These are phyloP conservation scores for Astyanax mexicanus DNA, from an alignment of 2,797 vertebrate species.

Conservation along the genomic window DNA sequence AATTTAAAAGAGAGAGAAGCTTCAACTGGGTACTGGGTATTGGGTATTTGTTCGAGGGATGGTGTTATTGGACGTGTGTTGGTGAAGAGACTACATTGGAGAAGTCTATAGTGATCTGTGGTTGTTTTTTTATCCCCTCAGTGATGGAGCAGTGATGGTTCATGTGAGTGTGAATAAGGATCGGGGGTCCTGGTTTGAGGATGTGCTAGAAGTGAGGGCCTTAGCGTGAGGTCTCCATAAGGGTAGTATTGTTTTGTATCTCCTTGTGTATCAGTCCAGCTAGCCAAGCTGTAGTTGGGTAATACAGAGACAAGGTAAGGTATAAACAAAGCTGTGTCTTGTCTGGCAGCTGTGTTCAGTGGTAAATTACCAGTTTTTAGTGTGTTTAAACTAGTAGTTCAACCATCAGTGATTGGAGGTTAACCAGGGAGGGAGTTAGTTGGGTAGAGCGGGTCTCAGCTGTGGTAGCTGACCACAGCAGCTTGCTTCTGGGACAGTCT, in stretches of 20 bases:
- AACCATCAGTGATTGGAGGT: constrained; percentile 5
- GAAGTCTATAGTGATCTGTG: background rate
- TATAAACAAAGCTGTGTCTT: constrained; percentile 41
- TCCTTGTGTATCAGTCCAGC: constrained; percentile 40
- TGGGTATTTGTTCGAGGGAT: constrained; percentile 56
- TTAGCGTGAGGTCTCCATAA: background rate
- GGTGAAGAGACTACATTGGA: background rate
- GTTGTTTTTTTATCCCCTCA: constrained; percentile 19
- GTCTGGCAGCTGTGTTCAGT: constrained; percentile 22
- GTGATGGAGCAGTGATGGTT: background rate
- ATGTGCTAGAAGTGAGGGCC: constrained; percentile 7
- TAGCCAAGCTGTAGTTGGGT: constrained; percentile 45
- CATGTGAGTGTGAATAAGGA: background rate
- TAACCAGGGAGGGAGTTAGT: constrained; percentile 9
- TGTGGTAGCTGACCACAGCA: constrained; percentile 87
- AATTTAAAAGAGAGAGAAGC: constrained; percentile 65
- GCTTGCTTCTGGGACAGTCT: constrained; percentile 96
- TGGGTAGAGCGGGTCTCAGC: constrained; percentile 71
- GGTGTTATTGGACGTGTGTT: constrained; percentile 34
- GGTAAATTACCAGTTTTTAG: constrained; percentile 21
- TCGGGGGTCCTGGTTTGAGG: background rate
- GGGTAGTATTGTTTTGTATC: constrained; percentile 1
- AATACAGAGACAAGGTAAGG: constrained; percentile 11
- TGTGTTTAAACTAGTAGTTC: constrained; percentile 15
- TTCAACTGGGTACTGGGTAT: too few species aligned